Base-by-base conservation (phyloP, 2,888 invertebrate species). In the Sthenelais limicola region DNA sequence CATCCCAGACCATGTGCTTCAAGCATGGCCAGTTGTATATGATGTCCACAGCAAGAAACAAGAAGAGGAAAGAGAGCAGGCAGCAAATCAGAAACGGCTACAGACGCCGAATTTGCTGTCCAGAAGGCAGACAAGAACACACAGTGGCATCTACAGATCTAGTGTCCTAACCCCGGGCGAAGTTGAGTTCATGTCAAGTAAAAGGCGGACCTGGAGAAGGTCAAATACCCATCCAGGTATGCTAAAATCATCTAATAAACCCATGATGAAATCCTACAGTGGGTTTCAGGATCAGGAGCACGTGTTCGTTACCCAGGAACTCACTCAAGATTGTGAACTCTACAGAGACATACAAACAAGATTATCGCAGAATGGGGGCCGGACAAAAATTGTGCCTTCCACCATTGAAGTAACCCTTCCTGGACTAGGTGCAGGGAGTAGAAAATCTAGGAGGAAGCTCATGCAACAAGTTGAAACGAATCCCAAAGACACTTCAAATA, bases 141-240 rank as follows among this genome's bases (percentile, higher is more conserved):
- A 43, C 38, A 35, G 26, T 1, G 62, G 62, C 21, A 43, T 62
- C 21, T 62, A 62, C 38, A 35, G 62, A 12, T 62, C 62, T 26
- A 62, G 62, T 26, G 62, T 62, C 18, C 62, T 62, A 35, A 62
- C 62, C 38, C 62, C 62, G 21, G 62, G 62, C 26, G 62, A 62
- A 43, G 62, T 62, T 24, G 62, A 62, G 38, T 62, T 62, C 62
- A 62, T 62, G 62, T 35, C 38, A 9, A 21, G 62, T 24, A 62
- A 62, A 26, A 24, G 62, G 35, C 38, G 43, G 38, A 43, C 62
- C 38, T 24, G 38, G 21, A 21, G 62, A 18, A 35, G 38, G n/a
- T 18, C 38, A 28, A 21, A 43, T 21, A 38, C 62, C 24, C 43
- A 26, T 12, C 15, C 62, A 35, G 56, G 43, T n/a, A n/a, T n/a